These are phyloP conservation scores for Drosophila meridionalis DNA, from an alignment of 2,888 invertebrate species.

Conservation along the genomic window DNA sequence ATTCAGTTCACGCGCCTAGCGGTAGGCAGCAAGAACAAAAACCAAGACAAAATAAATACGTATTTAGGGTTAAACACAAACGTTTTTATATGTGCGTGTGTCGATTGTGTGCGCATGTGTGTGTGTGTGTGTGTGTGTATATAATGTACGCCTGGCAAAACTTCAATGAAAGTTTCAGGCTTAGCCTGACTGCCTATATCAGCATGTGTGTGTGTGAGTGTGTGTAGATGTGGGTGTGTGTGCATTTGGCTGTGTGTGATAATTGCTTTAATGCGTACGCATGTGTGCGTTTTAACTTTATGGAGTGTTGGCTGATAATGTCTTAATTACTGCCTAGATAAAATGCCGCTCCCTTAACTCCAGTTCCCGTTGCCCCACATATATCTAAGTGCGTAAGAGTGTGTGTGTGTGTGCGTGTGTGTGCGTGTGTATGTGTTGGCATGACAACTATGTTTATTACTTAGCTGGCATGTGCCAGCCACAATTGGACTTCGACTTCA, in stretches of 20 bases:
- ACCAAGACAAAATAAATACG: constrained; percentile 59
- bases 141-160: constrained; percentile 60
- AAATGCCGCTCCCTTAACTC: constrained; percentile 70
- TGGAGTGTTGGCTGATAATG: constrained; percentile 80
- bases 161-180: constrained; percentile 67
- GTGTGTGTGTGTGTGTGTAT: constrained; percentile 28
- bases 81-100: constrained; percentile 59
- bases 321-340: constrained; percentile 79
- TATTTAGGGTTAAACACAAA: constrained; percentile 77
- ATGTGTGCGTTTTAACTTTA: constrained; percentile 79
- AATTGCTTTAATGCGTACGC: constrained; percentile 79
- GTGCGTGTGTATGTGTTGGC: constrained; percentile 40
- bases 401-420: constrained; percentile 3
- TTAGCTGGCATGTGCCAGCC: constrained; percentile 49
- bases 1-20: constrained; percentile 47
- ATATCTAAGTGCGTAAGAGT: constrained; percentile 18
- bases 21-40: constrained; percentile 34
- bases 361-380: constrained; percentile 29
- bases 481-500: constrained; percentile 51
- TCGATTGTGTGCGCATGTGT: constrained; percentile 20
- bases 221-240: constrained; percentile 25
- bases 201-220: constrained; percentile 34
- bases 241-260: constrained; percentile 56
- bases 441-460: constrained; percentile 78
- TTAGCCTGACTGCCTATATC: constrained; percentile 21